Evolutionary conservation across 2,797 vertebrate genomes (phyloP).

Genomic region (Allobates femoralis): DNA sequence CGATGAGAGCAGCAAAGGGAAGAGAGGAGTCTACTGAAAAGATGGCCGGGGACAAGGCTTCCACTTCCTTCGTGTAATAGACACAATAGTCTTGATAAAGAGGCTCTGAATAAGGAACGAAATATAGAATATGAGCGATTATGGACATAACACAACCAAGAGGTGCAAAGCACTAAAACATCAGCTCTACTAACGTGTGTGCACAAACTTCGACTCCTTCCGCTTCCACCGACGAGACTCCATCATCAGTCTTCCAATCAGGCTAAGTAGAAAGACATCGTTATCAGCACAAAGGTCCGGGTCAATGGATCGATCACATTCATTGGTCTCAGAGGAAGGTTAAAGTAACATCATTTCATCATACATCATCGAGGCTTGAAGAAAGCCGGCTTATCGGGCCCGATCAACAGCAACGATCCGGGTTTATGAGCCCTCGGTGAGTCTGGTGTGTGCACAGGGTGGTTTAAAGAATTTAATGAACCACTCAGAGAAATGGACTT

Average conservation of each 20-base stretch:
- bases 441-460: not conserved
- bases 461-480: not conserved
- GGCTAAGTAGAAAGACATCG: conserved; percentile 14
- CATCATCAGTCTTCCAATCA: not conserved
- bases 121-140: not conserved
- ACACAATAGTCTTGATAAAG: conserved; percentile 81
- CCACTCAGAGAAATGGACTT: conserved; percentile 6
- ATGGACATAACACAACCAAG: not conserved
- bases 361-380: not conserved
- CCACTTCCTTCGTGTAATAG: conserved; percentile 58
- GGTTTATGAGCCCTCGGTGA: not conserved
- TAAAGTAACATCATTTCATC: not conserved
- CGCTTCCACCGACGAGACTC: conserved; percentile 11
- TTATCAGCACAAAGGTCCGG: not conserved
- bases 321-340: not conserved
- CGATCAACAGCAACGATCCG: not conserved
- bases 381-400: not conserved
- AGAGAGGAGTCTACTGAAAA: conserved; percentile 64
- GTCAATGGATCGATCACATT: not conserved
- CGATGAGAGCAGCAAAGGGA: conserved; percentile 16
- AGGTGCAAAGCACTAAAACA: not conserved
- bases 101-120: conserved; percentile 70
- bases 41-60: conserved; percentile 62
- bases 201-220: conserved; percentile 60
- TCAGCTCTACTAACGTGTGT: conserved; percentile 50